phyloP scores from a whole-genome alignment of 2,888 invertebrate genomes.

The Nemapogon koenigi region DNA sequence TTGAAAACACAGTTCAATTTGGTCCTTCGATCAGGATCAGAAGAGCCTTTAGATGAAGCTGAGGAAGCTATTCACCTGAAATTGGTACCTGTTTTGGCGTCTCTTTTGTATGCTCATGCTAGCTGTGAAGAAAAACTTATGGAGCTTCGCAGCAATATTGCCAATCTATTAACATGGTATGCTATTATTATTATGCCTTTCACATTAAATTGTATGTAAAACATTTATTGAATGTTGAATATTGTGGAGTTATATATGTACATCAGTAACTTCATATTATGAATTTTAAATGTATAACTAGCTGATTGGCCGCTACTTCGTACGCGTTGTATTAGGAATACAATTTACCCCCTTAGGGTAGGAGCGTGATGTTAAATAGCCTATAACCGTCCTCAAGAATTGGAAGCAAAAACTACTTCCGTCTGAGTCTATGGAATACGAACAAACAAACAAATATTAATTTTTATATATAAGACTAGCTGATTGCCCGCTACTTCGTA shows the following conservation, averaged over 20 bases:
- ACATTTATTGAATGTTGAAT: background rate
- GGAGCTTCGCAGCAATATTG: slow-evolving; percentile 78
- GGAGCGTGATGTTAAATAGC: too few relatives aligned
- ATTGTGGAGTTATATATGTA: background rate
- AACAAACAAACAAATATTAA: too few relatives aligned
- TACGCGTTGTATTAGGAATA: too few relatives aligned
- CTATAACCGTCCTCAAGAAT: too few relatives aligned
- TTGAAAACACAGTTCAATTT: slow-evolving; percentile 83
- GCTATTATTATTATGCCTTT: slow-evolving; percentile 1
- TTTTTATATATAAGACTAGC: too few relatives aligned
- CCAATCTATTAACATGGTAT: slow-evolving; percentile 79
- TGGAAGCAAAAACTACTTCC: too few relatives aligned
- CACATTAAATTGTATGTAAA: background rate
- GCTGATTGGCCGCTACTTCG: too few relatives aligned
- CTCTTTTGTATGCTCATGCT: slow-evolving; percentile 36
- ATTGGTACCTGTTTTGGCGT: slow-evolving; percentile 73
- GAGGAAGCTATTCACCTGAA: slow-evolving; percentile 76
- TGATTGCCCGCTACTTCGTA: too few relatives aligned
- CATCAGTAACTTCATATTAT: slow-evolving; percentile 25
- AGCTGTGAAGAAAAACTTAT: slow-evolving; percentile 66
- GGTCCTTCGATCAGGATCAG: slow-evolving; percentile 56
- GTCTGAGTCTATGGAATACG: too few relatives aligned
- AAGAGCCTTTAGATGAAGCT: slow-evolving; percentile 59
- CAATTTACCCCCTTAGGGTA: too few relatives aligned
- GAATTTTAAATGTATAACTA: too few relatives aligned